Percentiles rank a stretch among this genome's conserved stretches.
These are phyloP conservation scores for Drosophila cognata DNA, from an alignment of 2,888 invertebrate species.

Conservation along the genomic window DNA sequence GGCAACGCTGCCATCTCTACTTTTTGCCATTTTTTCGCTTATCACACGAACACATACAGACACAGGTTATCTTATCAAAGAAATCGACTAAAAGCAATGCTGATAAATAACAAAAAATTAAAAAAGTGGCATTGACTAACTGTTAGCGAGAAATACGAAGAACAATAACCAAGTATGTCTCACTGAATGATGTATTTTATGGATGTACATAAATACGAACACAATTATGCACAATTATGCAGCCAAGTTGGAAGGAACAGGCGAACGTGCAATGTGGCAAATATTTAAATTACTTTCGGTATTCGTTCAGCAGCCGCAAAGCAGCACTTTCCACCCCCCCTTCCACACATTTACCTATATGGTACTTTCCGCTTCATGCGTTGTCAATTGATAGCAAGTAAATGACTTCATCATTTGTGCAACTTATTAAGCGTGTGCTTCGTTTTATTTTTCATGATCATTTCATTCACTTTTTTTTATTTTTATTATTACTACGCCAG, in stretches of 20 bases:
- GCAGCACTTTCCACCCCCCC: neutral
- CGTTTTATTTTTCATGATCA: slow-evolving; percentile 9
- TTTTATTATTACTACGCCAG: neutral
- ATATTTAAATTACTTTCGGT: slow-evolving; percentile 55
- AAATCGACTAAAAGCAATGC: slow-evolving; percentile 49
- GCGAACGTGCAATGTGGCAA: slow-evolving; percentile 47
- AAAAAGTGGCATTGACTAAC: slow-evolving; percentile 53
- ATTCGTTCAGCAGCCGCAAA: neutral
- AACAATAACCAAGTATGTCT: slow-evolving; percentile 13
- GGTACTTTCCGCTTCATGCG: neutral
- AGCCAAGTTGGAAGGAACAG: slow-evolving; percentile 9
- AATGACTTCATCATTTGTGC: slow-evolving; percentile 68
- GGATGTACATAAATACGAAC: neutral
- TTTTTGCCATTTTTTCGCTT: slow-evolving; percentile 29
- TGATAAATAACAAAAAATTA: slow-evolving; percentile 42
- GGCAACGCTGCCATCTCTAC: neutral
- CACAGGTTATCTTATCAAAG: slow-evolving; percentile 59
- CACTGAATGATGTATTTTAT: slow-evolving; percentile 6
- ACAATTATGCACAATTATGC: neutral
- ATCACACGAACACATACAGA: slow-evolving; percentile 2
- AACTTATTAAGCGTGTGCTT: slow-evolving; percentile 39
- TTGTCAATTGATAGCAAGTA: slow-evolving; percentile 55
- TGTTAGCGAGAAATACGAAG: slow-evolving; percentile 32
- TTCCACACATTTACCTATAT: neutral
- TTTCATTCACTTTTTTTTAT: slow-evolving; percentile 44